Evolutionary conservation across 2,797 vertebrate species (phyloP).

Genomic region (Mareca strepera): DNA sequence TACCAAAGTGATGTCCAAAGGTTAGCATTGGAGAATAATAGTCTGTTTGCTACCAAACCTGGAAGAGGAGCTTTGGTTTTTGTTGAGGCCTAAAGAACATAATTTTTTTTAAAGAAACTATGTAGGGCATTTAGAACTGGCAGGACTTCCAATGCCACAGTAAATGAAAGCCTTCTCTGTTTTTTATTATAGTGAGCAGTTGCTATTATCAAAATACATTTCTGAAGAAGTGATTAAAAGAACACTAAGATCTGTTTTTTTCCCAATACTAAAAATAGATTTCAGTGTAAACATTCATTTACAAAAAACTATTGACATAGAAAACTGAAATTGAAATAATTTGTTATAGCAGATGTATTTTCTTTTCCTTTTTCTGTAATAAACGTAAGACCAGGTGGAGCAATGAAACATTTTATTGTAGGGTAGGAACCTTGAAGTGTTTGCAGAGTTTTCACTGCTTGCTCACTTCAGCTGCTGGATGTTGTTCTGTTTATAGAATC

Average conservation of each 20-base stretch:
- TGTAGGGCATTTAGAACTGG: conserved; percentile 68
- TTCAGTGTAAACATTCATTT: conserved; percentile 46
- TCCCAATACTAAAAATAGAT: conserved; percentile 39
- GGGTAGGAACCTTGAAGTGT: background rate
- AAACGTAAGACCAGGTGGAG: background rate
- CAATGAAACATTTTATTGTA: background rate
- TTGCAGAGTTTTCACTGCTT: background rate
- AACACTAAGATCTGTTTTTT: conserved; percentile 6
- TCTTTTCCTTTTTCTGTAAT: background rate
- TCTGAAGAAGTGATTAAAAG: conserved; percentile 64
- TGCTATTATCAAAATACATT: conserved; percentile 71
- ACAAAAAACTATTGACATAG: background rate
- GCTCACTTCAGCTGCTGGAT: background rate
- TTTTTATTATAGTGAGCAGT: conserved; percentile 65
- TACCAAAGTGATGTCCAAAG: conserved; percentile 80
- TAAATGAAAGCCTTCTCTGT: conserved; percentile 68
- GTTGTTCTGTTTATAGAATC: background rate
- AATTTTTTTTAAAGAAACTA: conserved; percentile 65
- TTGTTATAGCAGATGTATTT: background rate
- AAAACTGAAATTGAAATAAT: conserved; percentile 29
- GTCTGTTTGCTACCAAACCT: conserved; percentile 91
- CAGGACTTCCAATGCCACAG: conserved; percentile 65
- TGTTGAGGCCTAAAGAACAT: conserved; percentile 79
- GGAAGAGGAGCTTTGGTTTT: conserved; percentile 90
- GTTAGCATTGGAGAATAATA: conserved; percentile 79